These are phyloP conservation scores for Microplitis manilae DNA, from an alignment of 2,888 invertebrate species.

Conservation along the genomic window DNA sequence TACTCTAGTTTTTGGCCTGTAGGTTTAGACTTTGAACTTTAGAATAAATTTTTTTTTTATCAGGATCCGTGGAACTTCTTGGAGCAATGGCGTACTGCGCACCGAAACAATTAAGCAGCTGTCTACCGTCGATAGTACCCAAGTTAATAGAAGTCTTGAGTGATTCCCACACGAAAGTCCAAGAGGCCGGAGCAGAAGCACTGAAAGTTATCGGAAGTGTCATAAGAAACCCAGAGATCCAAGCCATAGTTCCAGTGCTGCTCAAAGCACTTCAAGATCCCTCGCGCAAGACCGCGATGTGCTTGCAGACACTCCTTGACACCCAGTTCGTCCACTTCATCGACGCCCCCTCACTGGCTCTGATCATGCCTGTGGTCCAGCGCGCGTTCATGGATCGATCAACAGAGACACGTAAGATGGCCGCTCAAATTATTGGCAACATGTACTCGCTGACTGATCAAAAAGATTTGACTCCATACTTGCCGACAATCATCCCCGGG, in stretches of 20 bases:
- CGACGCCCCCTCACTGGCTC: conserved; percentile 97
- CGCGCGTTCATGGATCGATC: conserved; percentile 97
- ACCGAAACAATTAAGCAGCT: conserved; percentile 97
- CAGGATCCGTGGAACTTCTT: conserved; percentile 93
- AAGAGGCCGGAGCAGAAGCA: conserved; percentile 96
- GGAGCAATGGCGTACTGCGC: conserved; percentile 99
- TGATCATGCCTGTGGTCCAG: conserved; percentile 99
- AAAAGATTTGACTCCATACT: conserved; percentile 96
- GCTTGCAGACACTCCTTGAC: conserved; percentile 93
- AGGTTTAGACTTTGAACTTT: not conserved
- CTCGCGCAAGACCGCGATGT: conserved; percentile 92
- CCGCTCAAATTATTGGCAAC: conserved; percentile 99
- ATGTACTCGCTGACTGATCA: conserved; percentile 99
- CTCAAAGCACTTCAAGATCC: conserved; percentile 96
- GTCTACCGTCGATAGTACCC: conserved; percentile 97
- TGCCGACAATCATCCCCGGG: conserved; percentile 96
- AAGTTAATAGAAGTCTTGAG: conserved; percentile 96
- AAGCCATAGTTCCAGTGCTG: conserved; percentile 90
- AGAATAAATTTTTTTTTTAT: conserved; percentile 18
- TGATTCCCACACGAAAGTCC: conserved; percentile 97
- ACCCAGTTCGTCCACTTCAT: conserved; percentile 99
- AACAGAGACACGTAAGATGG: conserved; percentile 99
- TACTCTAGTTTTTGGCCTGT: no score
- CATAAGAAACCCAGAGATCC: conserved; percentile 98
- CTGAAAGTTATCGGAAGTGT: conserved; percentile 97